Evolutionary conservation across 1,140 invertebrate species (phyloP).

Genomic region (Listronotus oregonensis): DNA sequence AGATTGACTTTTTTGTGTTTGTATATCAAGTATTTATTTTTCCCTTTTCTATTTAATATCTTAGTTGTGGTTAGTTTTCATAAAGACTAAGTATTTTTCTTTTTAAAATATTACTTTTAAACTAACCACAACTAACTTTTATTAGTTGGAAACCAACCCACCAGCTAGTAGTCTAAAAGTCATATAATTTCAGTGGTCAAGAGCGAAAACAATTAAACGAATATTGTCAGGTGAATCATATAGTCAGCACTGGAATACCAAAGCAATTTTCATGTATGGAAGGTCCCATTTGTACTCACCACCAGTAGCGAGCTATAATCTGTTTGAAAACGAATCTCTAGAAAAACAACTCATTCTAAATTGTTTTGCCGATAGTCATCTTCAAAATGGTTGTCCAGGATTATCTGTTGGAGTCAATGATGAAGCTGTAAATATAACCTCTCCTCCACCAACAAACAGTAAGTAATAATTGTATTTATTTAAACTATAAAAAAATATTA

Average conservation of each 20-base stretch:
- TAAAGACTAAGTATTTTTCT: too few relatives aligned
- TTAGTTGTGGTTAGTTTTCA: too few relatives aligned
- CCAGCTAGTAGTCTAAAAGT: background rate
- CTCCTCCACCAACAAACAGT: conserved; percentile 23
- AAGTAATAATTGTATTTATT: conserved; percentile 8
- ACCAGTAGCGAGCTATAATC: conserved; percentile 26
- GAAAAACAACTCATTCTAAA: conserved; percentile 37
- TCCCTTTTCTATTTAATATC: too few relatives aligned
- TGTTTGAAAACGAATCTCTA: conserved; percentile 42
- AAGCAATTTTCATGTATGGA: conserved; percentile 49
- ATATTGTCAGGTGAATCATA: conserved; percentile 35
- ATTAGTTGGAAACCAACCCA: too few relatives aligned
- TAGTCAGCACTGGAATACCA: conserved; percentile 45
- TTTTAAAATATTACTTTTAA: too few relatives aligned
- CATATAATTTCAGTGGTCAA: conserved; percentile 47
- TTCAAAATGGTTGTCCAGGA: conserved; percentile 11
- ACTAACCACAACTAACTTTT: too few relatives aligned
- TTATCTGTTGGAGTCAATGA: background rate
- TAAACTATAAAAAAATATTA: background rate
- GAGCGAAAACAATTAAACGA: conserved; percentile 46
- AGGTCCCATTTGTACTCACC: conserved; percentile 46
- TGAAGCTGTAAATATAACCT: conserved; percentile 23
- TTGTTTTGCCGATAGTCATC: conserved; percentile 15
- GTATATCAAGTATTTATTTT: too few relatives aligned
- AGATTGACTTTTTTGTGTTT: too few relatives aligned